Evolutionary conservation across 2,797 vertebrate species (phyloP), one percentile per base, ranked within the genome.

Genomic region (Phalanger gymnotis): DNA sequence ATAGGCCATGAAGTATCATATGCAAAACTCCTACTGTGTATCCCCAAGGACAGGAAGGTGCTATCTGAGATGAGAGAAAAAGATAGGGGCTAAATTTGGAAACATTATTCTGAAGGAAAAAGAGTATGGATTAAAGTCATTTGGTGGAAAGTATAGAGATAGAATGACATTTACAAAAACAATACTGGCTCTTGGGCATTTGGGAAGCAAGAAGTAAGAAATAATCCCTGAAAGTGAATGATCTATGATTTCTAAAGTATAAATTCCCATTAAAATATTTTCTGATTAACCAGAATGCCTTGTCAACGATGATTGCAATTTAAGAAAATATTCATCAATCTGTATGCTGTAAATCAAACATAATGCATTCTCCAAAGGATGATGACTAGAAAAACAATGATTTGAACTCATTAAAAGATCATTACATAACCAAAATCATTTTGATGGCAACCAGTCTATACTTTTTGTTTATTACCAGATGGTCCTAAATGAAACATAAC

Each of bases 361-460:
- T 52, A 96, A 95, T n/a, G 92, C 94, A 95, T 94, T 96, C 66
- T 90, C 97, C 94, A 96, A 93, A 54, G 53, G 91, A 94, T 95
- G 90, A 96, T 93, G 61, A 91, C 93, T 95, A 52, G 91, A 94
- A 90, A 95, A 97, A 97, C 54, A 98, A 95, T 90, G n/a, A 2
- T 61, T 91, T 97, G 94, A 95, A 91, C 91, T 97, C 93, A 95
- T 96, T 98, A 97, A 97, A 97, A 97, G 94, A 94, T 97, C 91
- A 96, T 55, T 97, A 53, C 31, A 93, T 95, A 95, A 96, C 95
- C 91, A 57, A 96, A 96, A 95, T 51, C 9, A 91, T 96, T 96
- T 97, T 4, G 0, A 16, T 93, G 10, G 52, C 90, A 97, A 96
- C 55, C n/a, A 91, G 5, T 96, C 94, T 81, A 73, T 96, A 94